Evolutionary conservation across 1,140 invertebrate species (phyloP), one percentile per base, ranked within the genome.

Genomic region (Bombus picipes): DNA sequence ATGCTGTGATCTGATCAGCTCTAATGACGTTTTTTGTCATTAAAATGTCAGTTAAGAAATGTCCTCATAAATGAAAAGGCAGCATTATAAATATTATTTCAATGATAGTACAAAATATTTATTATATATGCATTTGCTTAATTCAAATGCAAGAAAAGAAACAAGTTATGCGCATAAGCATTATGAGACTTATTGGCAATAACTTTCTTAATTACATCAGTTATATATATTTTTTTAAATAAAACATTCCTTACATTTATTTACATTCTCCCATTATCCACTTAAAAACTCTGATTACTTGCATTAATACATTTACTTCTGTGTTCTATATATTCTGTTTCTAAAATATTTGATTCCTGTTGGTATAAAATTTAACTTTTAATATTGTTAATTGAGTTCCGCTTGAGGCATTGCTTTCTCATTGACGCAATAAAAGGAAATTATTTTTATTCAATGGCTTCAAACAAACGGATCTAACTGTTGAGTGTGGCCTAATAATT

Each of bases 1-100:
- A 87, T 89, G 87, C 90, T 92, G 89, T 90, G 89, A 93, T 92
- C 87, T 90, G 89, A 93, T 92, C 87, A 86, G 85, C 75, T 53
- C 18, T 77, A 78, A 87, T 85, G 70, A 86, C 68, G 57, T 75
- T 83, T 81, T 87, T 92, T 68, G 34, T 65, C 57, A 70, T 53
- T 79, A 65, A 70, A 90, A 73, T 28, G n/a, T 74, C 43, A 76
- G 41, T 81, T 78, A 75, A 82, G 72, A 86, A 37, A 83, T 86
- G 65, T 81, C 74, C 77, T 77, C 28, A 71, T 84, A 76, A 83
- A 85, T 68, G 43, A 66, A 81, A 57, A 68, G 43, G 47, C 25
- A 80, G 43, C 9, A 47, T 53, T 43, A 75, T 3, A 70, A 74
- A 87, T 72, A 75, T 75, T 81, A 76, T 85, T 85, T 80, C 72